phyloP scores from a whole-genome alignment of 2,888 invertebrate species.

The Heliconius aoede region DNA sequence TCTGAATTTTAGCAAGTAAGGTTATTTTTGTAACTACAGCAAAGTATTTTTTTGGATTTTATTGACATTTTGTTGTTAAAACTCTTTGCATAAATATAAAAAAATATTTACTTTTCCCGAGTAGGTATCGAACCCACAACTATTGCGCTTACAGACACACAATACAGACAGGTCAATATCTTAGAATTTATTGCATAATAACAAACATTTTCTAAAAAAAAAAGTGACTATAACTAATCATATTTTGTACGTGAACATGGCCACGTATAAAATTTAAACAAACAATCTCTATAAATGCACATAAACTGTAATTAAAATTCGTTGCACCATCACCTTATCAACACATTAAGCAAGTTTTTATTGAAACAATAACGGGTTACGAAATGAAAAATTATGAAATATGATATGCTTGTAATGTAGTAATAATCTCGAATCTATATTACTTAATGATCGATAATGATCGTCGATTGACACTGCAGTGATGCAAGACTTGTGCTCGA shows the following conservation, averaged over 20 bases:
- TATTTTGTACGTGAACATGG: too few species aligned
- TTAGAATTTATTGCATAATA: too few species aligned
- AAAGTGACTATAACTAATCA: too few species aligned
- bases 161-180: too few species aligned
- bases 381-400: background rate
- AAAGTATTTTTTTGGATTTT: background rate
- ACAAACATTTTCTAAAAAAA: too few species aligned
- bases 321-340: background rate
- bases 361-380: background rate
- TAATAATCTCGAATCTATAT: background rate
- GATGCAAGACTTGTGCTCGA: background rate
- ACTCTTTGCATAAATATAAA: too few species aligned
- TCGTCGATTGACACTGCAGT: background rate
- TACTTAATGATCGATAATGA: background rate
- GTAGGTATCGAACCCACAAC: too few species aligned
- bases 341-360: background rate
- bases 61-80: background rate
- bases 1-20: slow-evolving; percentile 71
- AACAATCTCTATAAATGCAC: background rate
- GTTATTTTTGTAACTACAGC: slow-evolving; percentile 22
- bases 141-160: too few species aligned
- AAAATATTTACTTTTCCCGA: too few species aligned
- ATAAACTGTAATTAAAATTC: background rate
- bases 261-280: background rate
- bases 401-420: background rate